These are phyloP conservation scores for Nasonia longicornis DNA, from an alignment of 1,140 invertebrate species.

Conservation along the genomic window DNA sequence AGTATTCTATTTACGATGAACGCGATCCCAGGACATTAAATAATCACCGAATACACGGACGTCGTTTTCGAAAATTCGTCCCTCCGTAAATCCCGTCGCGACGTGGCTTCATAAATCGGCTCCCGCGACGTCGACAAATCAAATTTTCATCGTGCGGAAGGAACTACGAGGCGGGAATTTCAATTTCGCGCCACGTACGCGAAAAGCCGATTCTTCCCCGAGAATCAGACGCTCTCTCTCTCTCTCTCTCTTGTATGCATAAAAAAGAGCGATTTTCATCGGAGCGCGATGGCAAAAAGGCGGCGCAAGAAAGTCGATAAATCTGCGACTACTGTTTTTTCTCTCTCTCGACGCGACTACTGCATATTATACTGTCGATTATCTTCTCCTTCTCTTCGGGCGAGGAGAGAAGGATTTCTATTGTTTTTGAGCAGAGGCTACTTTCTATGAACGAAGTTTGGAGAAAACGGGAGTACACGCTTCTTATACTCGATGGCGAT, in stretches of 20 bases:
- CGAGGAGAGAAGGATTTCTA: not conserved
- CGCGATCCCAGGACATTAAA: not conserved
- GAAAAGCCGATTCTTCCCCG: not conserved
- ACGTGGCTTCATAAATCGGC: not conserved
- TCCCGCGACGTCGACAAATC: not conserved
- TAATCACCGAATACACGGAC: not conserved
- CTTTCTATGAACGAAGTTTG: not conserved
- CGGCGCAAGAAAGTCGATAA: slow-evolving; percentile 3
- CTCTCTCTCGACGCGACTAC: not conserved
- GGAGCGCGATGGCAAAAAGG: not conserved
- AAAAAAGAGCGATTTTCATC: not conserved
- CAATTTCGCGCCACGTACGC: not conserved
- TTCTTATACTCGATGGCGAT: no score
- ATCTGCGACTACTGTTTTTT: not conserved
- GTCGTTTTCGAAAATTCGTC: not conserved
- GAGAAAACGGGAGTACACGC: not conserved
- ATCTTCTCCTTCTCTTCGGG: not conserved
- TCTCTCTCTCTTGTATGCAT: not conserved
- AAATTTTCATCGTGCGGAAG: not conserved
- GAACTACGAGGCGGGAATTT: not conserved
- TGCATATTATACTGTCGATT: not conserved
- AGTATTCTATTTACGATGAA: not conserved
- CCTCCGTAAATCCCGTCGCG: not conserved
- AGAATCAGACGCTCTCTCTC: not conserved
- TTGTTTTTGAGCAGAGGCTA: not conserved